Conservation (phyloP, 2,113 vertebrate genomes). For the Zootoca vivipara region DNA sequence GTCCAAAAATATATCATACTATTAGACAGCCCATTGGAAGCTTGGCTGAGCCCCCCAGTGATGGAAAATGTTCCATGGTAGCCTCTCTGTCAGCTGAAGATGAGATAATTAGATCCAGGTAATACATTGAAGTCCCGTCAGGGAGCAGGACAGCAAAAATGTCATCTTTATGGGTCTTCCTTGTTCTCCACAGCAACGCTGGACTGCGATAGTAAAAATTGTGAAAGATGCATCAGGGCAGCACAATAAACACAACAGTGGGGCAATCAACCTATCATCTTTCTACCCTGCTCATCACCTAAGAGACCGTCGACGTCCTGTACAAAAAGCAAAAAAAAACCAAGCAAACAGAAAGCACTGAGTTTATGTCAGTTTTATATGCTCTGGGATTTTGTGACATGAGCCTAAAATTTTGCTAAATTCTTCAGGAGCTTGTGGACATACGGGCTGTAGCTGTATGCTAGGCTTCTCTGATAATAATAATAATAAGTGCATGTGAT, state of each 20-base stretch:
- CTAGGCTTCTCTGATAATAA: neutral
- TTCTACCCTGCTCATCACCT: conserved; percentile 65
- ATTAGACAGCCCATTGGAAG: conserved; percentile 82
- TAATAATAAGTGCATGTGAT: too few relatives aligned
- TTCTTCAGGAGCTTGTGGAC: neutral
- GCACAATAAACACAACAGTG: conserved; percentile 28
- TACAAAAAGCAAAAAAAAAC: conserved; percentile 33
- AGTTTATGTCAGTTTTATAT: conserved; percentile 17
- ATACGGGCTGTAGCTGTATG: neutral
- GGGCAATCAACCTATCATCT: conserved; percentile 72
- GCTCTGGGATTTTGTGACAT: neutral
- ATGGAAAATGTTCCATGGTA: conserved; percentile 78
- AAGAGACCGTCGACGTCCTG: conserved; percentile 41
- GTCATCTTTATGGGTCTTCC: conserved; percentile 81
- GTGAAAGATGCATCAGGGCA: conserved; percentile 56
- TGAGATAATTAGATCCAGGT: conserved; percentile 89
- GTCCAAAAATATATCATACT: conserved; percentile 89
- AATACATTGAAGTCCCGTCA: conserved; percentile 83
- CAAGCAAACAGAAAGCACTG: conserved; percentile 8
- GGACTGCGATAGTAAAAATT: conserved; percentile 67
- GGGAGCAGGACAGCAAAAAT: conserved; percentile 80
- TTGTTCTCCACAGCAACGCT: conserved; percentile 70
- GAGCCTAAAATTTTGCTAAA: conserved; percentile 1
- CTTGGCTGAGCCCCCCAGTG: conserved; percentile 75
- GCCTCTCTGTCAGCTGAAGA: conserved; percentile 80